Evolutionary conservation across 2,113 vertebrate genomes (phyloP), one percentile per base, ranked within the genome.

Genomic region (Pyxicephalus adspersus): DNA sequence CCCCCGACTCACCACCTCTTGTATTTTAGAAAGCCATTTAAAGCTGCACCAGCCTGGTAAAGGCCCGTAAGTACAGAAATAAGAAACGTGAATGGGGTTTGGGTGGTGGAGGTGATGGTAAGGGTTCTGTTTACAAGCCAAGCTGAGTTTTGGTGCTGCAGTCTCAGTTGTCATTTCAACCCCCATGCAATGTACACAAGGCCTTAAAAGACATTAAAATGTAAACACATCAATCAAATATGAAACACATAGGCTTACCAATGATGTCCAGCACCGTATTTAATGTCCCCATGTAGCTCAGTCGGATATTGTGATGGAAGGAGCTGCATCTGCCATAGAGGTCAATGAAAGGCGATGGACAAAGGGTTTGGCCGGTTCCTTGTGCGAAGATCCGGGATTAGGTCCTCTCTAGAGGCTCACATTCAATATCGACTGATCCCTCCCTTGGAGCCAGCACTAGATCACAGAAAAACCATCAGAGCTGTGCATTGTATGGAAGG

Each of bases 271-370:
- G 28, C 16, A 38, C 57, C 7, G 6, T 23, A 29, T 29, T 34
- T 51, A 26, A 9, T 58, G 64, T 66, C 61, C 80, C 80, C 80
- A 82, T 75, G 52, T 25, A 82, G 80, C 34, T 75, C 18, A 75
- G 26, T 45, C 58, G 60, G 8, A 64, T 29, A 17, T 34, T 66
- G 63, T 28, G 72, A 75, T 25, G 72, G 70, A 73, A 51, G 51
- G 16, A 23, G 23, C 55, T 34, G 72, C 61, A 75, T 74, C 11
- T 50, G 71, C 70, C 77, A 70, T 70, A 61, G 54, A 55, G 61
- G 51, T 22, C 18, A 17, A 31, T 9, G 54, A 70, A 54, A 60
- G n/a, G 34, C 15, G 58, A 55, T 54, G n/a, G 65, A 61, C 25
- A 23, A 50, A 79, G 28, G 65, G 11, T 1, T 51, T 70, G 34